Percentiles rank a stretch among this genome's conserved stretches.
Conservation (phyloP, 1,140 invertebrate genomes). For the Halesus radiatus region DNA sequence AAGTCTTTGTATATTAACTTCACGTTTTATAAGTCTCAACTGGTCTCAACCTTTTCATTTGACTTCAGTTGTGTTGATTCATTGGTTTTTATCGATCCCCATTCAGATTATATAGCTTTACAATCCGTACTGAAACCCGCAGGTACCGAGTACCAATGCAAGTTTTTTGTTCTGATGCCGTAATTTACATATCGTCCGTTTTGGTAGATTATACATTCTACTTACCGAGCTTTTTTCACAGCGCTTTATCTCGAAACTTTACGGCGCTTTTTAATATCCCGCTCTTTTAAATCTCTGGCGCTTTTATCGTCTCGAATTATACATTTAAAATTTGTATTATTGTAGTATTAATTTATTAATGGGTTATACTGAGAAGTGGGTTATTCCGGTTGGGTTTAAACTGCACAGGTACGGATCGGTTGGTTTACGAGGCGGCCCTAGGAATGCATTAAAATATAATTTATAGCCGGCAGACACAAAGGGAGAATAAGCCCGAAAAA, state of each 20-base stretch:
- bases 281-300: conserved; percentile 22
- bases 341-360: conserved; percentile 38
- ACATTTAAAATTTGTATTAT: conserved; percentile 40
- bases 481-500: conserved; percentile 31
- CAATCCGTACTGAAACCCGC: neutral
- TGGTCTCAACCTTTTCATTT: too few species aligned
- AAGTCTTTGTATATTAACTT: too few species aligned
- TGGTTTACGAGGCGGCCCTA: conserved; percentile 40
- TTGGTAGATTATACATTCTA: neutral
- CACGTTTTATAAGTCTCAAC: too few species aligned
- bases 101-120: neutral
- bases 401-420: conserved; percentile 37
- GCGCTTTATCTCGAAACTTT: conserved; percentile 15
- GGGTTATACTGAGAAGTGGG: conserved; percentile 20
- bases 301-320: conserved; percentile 33
- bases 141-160: neutral
- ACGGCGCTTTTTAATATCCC: conserved; percentile 30
- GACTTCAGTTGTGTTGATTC: neutral
- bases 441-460: conserved; percentile 46
- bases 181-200: conserved; percentile 9
- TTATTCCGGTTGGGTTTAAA: conserved; percentile 6
- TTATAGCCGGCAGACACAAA: conserved; percentile 44
- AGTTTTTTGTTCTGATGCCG: neutral
- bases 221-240: neutral
- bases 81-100: conserved; percentile 2